Evolutionary conservation across 2,797 vertebrate genomes (phyloP).

Genomic region (Esox lucius): DNA sequence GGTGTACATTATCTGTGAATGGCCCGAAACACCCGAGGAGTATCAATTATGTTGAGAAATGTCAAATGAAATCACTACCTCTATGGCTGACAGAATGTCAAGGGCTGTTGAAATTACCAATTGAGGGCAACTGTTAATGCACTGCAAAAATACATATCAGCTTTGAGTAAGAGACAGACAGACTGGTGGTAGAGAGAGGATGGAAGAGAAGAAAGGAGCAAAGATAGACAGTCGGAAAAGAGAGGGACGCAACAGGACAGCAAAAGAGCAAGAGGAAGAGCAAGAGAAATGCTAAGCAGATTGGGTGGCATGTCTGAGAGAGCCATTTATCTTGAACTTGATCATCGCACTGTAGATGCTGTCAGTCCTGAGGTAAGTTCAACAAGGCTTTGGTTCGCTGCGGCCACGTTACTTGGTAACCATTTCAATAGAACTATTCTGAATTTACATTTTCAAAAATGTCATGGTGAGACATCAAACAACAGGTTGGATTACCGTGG

Average conservation of each 20-base stretch:
- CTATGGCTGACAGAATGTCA: slow-evolving; percentile 27
- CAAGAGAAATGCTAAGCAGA: no score
- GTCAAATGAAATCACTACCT: neutral
- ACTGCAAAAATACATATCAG: slow-evolving; percentile 46
- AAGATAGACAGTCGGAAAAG: neutral
- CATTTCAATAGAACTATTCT: no score
- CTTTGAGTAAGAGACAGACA: slow-evolving; percentile 24
- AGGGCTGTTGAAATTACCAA: slow-evolving; percentile 39
- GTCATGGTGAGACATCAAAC: no score
- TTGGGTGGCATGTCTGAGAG: no score
- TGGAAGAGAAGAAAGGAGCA: neutral
- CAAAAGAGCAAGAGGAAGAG: neutral
- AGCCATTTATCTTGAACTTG: no score
- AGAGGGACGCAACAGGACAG: slow-evolving; percentile 18
- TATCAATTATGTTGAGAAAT: slow-evolving; percentile 13
- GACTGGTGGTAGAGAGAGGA: neutral
- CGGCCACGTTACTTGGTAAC: no score
- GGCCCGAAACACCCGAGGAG: neutral
- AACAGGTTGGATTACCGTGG: no score
- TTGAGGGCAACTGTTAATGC: slow-evolving; percentile 39
- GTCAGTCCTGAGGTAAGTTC: no score
- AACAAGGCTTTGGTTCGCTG: no score
- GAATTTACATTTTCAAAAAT: no score
- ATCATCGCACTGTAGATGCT: no score
- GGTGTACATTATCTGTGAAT: neutral